Conservation (phyloP, 2,888 invertebrate species). For the Thumatha senex region DNA sequence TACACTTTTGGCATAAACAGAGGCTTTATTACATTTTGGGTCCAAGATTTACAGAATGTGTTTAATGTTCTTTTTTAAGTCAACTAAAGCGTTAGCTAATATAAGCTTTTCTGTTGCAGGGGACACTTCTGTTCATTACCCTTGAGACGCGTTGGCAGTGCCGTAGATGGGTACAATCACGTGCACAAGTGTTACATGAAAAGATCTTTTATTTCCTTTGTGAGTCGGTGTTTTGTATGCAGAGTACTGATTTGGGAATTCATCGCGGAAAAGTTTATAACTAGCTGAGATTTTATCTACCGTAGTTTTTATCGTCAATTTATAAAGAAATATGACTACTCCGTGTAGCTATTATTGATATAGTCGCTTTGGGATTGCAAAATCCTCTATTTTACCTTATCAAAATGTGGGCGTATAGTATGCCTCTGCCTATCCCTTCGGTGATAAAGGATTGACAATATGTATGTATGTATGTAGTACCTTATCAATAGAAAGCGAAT, state of each 20-base stretch:
- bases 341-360: neutral
- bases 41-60: slow-evolving; percentile 47
- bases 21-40: slow-evolving; percentile 1
- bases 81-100: slow-evolving; percentile 52
- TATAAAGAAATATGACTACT: neutral
- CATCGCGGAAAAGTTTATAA: slow-evolving; percentile 21
- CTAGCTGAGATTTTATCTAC: slow-evolving; percentile 9
- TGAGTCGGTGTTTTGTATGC: slow-evolving; percentile 31
- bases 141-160: slow-evolving; percentile 51
- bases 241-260: slow-evolving; percentile 31
- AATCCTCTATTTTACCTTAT: no score
- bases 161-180: slow-evolving; percentile 48
- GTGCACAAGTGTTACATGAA: slow-evolving; percentile 46
- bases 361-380: neutral
- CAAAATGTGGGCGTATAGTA: no score
- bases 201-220: slow-evolving; percentile 38
- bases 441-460: no score
- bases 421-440: no score
- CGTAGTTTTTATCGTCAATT: slow-evolving; percentile 12
- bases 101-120: slow-evolving; percentile 49
- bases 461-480: no score
- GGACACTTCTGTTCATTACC: slow-evolving; percentile 64
- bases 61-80: slow-evolving; percentile 45
- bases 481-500: no score
- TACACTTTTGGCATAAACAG: no score